phyloP scores from a whole-genome alignment of 2,797 vertebrate genomes.

The Aselliscus stoliczkanus region DNA sequence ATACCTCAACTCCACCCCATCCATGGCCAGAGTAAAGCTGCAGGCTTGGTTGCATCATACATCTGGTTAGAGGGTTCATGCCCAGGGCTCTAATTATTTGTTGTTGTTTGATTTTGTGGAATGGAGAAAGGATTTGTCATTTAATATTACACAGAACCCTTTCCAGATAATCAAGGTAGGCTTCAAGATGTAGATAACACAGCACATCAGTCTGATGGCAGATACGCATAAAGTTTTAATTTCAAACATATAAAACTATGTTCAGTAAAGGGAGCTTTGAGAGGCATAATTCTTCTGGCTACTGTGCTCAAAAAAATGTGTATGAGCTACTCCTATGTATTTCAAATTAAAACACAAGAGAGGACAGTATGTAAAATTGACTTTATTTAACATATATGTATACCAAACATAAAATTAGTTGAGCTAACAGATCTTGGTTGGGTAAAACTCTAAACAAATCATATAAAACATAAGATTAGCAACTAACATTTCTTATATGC shows the following conservation, averaged over 20 bases:
- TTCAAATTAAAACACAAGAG: slow-evolving; percentile 40
- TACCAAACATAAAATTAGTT: slow-evolving; percentile 32
- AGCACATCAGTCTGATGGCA: background rate
- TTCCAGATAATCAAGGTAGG: background rate
- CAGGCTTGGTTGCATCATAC: background rate
- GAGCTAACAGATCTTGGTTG: background rate
- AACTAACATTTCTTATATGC: background rate
- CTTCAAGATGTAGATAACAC: background rate
- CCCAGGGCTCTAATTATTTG: background rate
- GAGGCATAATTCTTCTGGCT: background rate
- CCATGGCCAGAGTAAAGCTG: background rate
- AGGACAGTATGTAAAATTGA: background rate
- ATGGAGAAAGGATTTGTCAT: background rate
- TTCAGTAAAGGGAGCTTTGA: background rate
- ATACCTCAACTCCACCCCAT: background rate
- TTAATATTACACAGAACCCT: background rate
- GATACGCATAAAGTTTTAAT: background rate
- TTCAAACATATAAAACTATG: slow-evolving; percentile 1
- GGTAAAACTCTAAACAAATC: background rate
- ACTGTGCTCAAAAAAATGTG: background rate
- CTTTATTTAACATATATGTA: slow-evolving; percentile 53
- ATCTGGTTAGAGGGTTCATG: background rate
- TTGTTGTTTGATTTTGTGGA: background rate
- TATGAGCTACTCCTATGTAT: background rate
- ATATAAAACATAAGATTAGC: slow-evolving; percentile 3